phyloP scores from a whole-genome alignment of 2,113 vertebrate species.

The Equus quagga region DNA sequence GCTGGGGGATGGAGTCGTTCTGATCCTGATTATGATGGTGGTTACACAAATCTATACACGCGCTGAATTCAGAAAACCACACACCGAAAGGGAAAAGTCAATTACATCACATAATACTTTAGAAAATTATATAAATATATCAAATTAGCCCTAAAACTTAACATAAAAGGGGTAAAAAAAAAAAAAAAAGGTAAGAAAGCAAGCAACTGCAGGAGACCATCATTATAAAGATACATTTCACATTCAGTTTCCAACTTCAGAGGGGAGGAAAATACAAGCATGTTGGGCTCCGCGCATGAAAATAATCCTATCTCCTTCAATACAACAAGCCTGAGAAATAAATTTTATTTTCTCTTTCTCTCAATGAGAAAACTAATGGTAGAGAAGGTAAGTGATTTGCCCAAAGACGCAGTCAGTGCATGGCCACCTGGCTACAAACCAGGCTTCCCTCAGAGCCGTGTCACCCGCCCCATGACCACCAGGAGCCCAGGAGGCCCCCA shows the following conservation, averaged over 20 bases:
- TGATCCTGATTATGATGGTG: neutral
- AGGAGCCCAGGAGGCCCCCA: neutral
- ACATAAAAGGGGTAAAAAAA: neutral
- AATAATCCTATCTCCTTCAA: neutral
- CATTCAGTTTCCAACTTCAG: neutral
- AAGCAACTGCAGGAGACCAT: neutral
- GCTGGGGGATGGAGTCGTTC: neutral
- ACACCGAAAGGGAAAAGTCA: no score
- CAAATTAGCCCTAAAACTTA: neutral
- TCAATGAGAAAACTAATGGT: accelerated
- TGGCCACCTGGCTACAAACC: neutral
- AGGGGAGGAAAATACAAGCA: neutral
- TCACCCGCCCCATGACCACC: accelerated
- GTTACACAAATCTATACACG: neutral
- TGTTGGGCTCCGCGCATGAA: accelerated
- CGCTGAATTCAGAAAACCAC: neutral
- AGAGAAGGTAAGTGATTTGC: neutral
- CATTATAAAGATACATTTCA: neutral
- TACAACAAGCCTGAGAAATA: neutral
- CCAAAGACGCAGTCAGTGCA: accelerated
- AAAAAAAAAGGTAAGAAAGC: neutral
- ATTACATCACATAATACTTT: accelerated
- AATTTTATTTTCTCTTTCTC: neutral
- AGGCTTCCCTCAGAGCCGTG: accelerated
- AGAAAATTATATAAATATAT: neutral